Evolutionary conservation across 2,888 invertebrate genomes (phyloP), one percentile per base, ranked within the genome.

Genomic region (Melangyna quadrimaculata): DNA sequence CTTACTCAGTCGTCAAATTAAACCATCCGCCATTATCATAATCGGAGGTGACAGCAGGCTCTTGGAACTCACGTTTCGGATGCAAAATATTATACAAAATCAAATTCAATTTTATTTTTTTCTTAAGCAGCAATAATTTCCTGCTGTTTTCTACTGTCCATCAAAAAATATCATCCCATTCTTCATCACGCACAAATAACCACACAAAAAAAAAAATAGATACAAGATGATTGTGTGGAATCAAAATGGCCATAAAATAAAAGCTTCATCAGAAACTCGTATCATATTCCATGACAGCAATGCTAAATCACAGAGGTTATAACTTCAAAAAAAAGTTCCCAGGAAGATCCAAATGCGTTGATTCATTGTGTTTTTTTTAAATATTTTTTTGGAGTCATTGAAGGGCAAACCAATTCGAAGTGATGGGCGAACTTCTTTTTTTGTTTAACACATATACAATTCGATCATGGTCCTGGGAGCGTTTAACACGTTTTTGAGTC

Each of bases 31-130:
- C n/a, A 59, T 73, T 67, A 73, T 17, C n/a, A 43, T 79, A 74
- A 80, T 69, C 74, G 12, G 8, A 80, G 53, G 24, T 74, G 79
- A 80, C 79, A 80, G 40, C 61, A 53, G 45, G 51, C 35, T 74
- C 59, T 69, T 63, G 61, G 32, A 69, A 51, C 14, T 73, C 59
- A 67, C 57, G 37, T 40, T 73, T 59, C 67, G 51, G 3, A 59
- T 53, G 24, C 59, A 59, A 79, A 72, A 78, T 67, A 78, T 67
- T 22, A n/a, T n/a, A 19, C 67, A 69, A 57, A 32, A 32, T 43
- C 29, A n/a, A 59, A 45, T 22, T 22, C 29, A 22, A 4, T 27
- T 55, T 10, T 4, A n/a, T 22, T 12, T 10, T 1, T n/a, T 12
- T 24, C n/a, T 29, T 19, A 12, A 40, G 40, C 29, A 32, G n/a